phyloP scores from a whole-genome alignment of 2,113 vertebrate species.

The Thinocorus orbignyianus region DNA sequence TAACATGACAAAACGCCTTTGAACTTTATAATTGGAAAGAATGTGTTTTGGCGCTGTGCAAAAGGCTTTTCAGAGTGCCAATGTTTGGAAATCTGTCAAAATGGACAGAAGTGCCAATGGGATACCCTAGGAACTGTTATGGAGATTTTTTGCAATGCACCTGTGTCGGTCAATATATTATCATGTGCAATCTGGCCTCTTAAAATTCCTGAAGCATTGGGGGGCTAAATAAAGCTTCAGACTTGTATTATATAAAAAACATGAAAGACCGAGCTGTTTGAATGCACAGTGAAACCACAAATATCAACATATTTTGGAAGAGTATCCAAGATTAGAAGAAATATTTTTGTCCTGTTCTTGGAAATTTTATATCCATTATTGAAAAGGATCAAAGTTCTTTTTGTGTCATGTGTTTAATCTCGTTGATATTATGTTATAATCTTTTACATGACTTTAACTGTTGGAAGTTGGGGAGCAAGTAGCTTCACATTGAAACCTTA shows the following conservation, averaged over 20 bases:
- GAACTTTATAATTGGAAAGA: neutral
- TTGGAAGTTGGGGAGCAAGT: neutral
- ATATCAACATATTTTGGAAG: neutral
- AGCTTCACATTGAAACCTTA: neutral
- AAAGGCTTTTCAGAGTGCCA: neutral
- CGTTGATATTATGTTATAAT: neutral
- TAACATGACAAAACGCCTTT: slow-evolving; percentile 12
- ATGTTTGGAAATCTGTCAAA: neutral
- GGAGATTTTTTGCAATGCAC: neutral
- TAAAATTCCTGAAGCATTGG: neutral
- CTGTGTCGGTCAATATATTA: neutral
- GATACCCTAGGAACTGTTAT: neutral
- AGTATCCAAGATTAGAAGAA: neutral
- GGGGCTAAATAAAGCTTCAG: neutral
- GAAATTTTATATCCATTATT: neutral
- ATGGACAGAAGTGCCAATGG: neutral
- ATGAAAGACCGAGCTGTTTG: neutral
- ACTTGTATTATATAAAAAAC: neutral
- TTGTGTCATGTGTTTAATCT: neutral
- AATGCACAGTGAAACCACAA: neutral
- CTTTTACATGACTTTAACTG: neutral
- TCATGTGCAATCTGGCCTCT: neutral
- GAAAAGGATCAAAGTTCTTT: neutral
- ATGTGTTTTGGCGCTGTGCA: neutral
- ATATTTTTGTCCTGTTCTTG: neutral